Percentiles rank a stretch among this genome's conserved stretches.
Conservation (phyloP, 2,797 vertebrate genomes). For the Fringilla coelebs region DNA sequence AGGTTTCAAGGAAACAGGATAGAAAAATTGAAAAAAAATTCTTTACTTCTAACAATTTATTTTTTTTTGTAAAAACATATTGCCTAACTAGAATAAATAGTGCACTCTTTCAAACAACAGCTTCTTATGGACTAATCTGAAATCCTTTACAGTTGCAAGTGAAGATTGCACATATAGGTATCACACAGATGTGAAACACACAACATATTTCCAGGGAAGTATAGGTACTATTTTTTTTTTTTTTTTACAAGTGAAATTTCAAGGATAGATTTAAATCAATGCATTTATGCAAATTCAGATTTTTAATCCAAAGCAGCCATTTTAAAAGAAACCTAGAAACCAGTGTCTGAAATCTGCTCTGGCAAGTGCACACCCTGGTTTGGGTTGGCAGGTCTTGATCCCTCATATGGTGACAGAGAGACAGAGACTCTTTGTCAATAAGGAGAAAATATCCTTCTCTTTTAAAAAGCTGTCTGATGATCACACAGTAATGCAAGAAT, state of each 20-base stretch:
- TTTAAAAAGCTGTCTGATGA: background rate
- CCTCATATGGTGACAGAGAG: background rate
- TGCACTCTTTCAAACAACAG: background rate
- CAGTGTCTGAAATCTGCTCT: background rate
- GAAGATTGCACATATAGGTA: background rate
- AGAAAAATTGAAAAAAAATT: background rate
- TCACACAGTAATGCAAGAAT: background rate
- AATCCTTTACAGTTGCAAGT: background rate
- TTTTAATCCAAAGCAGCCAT: background rate
- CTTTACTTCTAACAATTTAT: background rate
- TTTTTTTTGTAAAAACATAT: background rate
- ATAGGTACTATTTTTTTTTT: background rate
- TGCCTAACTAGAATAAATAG: background rate
- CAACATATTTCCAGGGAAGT: background rate
- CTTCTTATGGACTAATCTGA: background rate
- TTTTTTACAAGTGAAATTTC: background rate
- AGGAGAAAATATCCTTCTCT: background rate
- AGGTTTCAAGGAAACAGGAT: background rate
- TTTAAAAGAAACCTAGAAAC: background rate
- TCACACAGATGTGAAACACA: background rate
- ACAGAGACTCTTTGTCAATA: background rate
- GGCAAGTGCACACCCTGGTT: background rate
- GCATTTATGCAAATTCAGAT: background rate
- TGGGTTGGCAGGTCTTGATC: background rate
- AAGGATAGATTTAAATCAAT: background rate